A percentile compares a stretch with the other conserved stretches of the same genome.
Evolutionary conservation across 2,113 vertebrate species (phyloP).

Genomic region (Sapajus apella): DNA sequence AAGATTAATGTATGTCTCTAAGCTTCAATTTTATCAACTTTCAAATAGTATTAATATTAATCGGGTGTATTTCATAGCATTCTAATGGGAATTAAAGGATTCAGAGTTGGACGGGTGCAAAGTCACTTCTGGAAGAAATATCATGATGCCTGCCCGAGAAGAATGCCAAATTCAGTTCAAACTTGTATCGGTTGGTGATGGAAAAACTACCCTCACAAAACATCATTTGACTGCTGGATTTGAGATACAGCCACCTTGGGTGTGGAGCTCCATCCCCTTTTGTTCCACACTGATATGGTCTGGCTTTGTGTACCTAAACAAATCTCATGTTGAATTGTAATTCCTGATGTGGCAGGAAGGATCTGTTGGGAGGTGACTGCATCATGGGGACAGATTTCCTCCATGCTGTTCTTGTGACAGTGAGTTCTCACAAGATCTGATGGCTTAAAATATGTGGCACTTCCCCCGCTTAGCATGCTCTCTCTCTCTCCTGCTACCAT

Average conservation of each 20-base stretch:
- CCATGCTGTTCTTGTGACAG: too few relatives aligned
- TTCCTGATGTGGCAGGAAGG: too few relatives aligned
- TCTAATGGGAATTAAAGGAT: neutral
- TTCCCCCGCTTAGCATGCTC: too few relatives aligned
- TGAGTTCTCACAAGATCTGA: too few relatives aligned
- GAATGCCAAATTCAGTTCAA: neutral
- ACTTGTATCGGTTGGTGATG: neutral
- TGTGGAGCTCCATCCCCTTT: too few relatives aligned
- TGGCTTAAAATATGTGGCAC: too few relatives aligned
- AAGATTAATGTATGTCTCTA: neutral
- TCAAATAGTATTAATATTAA: neutral
- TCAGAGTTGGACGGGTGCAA: accelerated
- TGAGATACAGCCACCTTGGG: neutral
- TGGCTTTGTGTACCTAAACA: too few relatives aligned
- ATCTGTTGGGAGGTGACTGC: too few relatives aligned
- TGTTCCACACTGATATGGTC: neutral
- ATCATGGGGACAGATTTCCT: too few relatives aligned
- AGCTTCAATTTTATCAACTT: neutral
- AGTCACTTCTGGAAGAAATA: neutral
- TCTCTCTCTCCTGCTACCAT: too few relatives aligned
- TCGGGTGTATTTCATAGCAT: neutral
- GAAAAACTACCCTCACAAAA: neutral
- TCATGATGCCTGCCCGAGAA: constrained; percentile 83
- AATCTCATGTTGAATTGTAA: too few relatives aligned
- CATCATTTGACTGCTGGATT: neutral